phyloP scores from a whole-genome alignment of 2,113 vertebrate species.

The Carassius gibelio region DNA sequence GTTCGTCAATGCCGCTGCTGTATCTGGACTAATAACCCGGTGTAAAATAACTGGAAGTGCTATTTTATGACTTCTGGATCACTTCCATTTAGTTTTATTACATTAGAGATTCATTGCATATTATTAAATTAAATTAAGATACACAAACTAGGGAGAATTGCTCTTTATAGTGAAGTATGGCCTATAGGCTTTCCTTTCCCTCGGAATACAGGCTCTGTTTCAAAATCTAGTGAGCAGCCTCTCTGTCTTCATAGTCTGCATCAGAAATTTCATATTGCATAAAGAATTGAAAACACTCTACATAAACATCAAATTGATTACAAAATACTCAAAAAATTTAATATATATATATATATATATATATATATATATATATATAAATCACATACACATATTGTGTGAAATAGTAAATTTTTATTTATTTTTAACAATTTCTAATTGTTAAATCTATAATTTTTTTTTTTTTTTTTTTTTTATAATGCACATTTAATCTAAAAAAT shows the following conservation, averaged over 20 bases:
- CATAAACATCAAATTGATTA: neutral
- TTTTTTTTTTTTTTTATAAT: neutral
- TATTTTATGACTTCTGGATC: neutral
- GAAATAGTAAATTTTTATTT: neutral
- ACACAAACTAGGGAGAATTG: neutral
- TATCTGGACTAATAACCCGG: neutral
- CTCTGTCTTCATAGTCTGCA: neutral
- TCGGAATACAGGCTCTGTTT: neutral
- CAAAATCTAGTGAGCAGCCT: neutral
- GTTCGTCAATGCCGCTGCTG: neutral
- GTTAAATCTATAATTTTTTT: neutral
- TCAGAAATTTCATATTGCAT: neutral
- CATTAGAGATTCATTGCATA: neutral
- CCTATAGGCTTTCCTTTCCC: neutral
- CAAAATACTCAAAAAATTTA: neutral
- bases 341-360: too few species aligned
- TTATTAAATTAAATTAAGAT: neutral
- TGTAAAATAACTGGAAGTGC: neutral
- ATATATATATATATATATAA: too few species aligned
- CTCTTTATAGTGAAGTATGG: neutral
- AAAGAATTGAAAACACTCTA: neutral
- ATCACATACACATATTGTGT: neutral
- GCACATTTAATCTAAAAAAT: neutral
- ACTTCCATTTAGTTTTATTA: neutral
- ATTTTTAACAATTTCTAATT: neutral